Base-by-base conservation (phyloP, 2,888 invertebrate genomes). In the Phalera bucephala region DNA sequence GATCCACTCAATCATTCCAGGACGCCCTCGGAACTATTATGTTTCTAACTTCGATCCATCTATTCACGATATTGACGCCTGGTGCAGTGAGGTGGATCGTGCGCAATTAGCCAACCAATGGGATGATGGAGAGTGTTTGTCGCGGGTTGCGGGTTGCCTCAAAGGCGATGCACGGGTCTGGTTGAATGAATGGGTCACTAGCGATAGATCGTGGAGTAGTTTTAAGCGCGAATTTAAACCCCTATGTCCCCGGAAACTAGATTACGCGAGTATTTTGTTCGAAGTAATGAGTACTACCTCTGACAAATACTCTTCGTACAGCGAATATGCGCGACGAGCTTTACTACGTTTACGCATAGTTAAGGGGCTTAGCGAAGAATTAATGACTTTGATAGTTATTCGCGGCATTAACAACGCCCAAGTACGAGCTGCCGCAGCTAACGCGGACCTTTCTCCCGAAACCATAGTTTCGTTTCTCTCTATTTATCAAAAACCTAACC, bases 291-390 rank as follows among this genome's bases (percentile, higher is more conserved):
- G 21, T 7, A 46, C 48, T 0, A 48, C 36, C 0, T 64, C 64
- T 0, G 47, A 53, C 14, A 45, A 37, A 2, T 64, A 40, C 26
- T 0, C 31, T 0, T 47, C 59, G 0, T 68, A 63, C 13, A 54
- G 61, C 0, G 64, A 65, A 13, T 65, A 65, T 15, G 65, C 59
- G 0, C 42, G 63, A 3, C 41, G 53, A 1, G 39, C 64, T 0
- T 11, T 65, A 7, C 29, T 65, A 2, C 46, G 64, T 0, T 31
- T 64, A 5, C 29, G 43, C 2, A 41, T 63, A 8, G 49, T 63
- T 2, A 34, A 45, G 11, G 59, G 64, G 0, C 10, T 62, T 2
- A 50, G 47, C 26, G 53, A 53, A 0, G 65, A 66, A 2, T 15
- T 65, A 5, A 47, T 40, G 14, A 27, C 20, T 0, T 26, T 23